Percentiles rank a stretch among this genome's conserved stretches.
phyloP scores from a whole-genome alignment of 2,888 invertebrate species.

The Cheilosia pagana region DNA sequence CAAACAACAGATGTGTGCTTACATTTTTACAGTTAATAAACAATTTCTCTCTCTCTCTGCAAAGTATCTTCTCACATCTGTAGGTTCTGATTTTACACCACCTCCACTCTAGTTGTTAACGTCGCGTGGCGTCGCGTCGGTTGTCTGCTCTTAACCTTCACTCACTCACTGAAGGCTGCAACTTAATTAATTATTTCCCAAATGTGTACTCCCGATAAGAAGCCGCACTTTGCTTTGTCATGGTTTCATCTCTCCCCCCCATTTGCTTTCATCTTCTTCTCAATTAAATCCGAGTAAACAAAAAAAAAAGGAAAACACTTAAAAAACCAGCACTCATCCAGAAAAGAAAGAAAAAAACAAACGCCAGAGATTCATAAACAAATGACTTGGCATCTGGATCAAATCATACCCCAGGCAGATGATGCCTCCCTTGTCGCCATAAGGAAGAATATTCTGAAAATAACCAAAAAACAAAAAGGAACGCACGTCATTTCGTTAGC shows the following conservation, averaged over 20 bases:
- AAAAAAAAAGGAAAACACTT: constrained; percentile 6
- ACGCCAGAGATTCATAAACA: constrained; percentile 17
- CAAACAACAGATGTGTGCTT: too few relatives aligned
- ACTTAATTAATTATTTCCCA: constrained; percentile 5
- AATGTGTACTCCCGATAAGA: constrained; percentile 11
- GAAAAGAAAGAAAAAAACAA: background rate
- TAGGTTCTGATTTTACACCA: background rate
- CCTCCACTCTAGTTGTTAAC: background rate
- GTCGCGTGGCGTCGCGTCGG: too few relatives aligned
- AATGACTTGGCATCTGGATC: constrained; percentile 45
- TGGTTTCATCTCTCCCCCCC: background rate
- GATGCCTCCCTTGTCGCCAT: background rate
- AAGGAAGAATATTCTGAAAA: constrained; percentile 9
- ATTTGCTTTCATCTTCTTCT: constrained; percentile 48
- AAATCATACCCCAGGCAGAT: constrained; percentile 32
- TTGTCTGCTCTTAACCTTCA: background rate
- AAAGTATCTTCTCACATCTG: background rate
- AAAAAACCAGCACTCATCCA: constrained; percentile 5
- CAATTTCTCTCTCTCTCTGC: too few relatives aligned
- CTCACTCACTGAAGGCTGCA: background rate
- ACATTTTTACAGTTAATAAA: too few relatives aligned
- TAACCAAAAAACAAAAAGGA: constrained; percentile 9
- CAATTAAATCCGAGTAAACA: constrained; percentile 46
- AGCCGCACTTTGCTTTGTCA: constrained; percentile 11
- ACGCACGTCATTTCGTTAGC: background rate